Conservation (phyloP, 2,113 vertebrate species). For the Vulpes ferrilata region DNA sequence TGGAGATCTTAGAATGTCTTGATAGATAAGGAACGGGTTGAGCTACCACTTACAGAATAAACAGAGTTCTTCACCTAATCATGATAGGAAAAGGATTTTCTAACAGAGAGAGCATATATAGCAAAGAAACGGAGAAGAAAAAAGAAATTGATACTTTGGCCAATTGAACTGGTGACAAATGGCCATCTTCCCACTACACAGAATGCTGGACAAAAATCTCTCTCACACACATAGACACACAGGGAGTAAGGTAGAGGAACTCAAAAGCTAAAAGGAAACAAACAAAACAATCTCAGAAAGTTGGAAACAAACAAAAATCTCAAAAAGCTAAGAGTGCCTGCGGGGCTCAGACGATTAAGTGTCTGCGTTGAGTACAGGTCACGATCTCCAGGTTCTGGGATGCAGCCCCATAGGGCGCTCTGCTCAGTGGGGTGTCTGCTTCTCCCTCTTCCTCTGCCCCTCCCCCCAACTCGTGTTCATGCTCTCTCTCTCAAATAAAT, state of each 20-base stretch:
- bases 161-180: neutral
- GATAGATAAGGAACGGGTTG: neutral
- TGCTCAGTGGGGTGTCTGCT: neutral
- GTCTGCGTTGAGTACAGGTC: neutral
- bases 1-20: neutral
- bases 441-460: neutral
- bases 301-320: neutral
- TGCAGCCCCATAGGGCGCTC: neutral
- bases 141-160: neutral
- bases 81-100: neutral
- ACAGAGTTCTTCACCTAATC: neutral
- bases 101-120: neutral
- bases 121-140: neutral
- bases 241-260: neutral
- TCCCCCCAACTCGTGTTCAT: neutral
- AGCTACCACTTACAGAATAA: neutral
- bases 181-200: neutral
- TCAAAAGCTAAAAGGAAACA: neutral
- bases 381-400: neutral
- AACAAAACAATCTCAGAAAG: neutral
- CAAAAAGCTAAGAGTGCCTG: neutral
- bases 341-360: neutral
- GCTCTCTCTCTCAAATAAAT: neutral
- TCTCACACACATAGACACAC: neutral
- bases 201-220: neutral